Percentiles rank a stretch among this genome's conserved stretches.
Conservation (phyloP, 1,140 invertebrate genomes). For the Lethrus apterus region DNA sequence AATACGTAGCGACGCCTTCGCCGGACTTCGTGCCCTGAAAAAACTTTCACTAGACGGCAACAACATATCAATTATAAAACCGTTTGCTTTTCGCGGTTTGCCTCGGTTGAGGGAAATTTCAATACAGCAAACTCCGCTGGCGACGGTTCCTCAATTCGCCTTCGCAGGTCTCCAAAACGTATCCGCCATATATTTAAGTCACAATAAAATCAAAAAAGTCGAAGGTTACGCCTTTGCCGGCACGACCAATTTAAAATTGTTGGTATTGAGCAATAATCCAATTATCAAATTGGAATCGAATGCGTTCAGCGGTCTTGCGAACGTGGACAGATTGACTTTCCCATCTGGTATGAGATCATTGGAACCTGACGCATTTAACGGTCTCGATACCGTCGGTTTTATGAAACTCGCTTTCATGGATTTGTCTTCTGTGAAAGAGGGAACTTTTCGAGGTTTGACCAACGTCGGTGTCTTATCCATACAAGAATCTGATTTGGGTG, state of each 20-base stretch:
- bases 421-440: slow-evolving; percentile 55
- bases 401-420: slow-evolving; percentile 78
- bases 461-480: slow-evolving; percentile 65
- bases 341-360: slow-evolving; percentile 68
- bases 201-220: slow-evolving; percentile 71
- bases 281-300: slow-evolving; percentile 62
- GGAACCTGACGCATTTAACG: slow-evolving; percentile 70
- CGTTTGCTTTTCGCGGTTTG: slow-evolving; percentile 74
- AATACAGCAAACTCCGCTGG: slow-evolving; percentile 71
- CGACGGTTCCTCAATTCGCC: slow-evolving; percentile 66
- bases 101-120: slow-evolving; percentile 66
- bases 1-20: slow-evolving; percentile 71
- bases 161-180: slow-evolving; percentile 77
- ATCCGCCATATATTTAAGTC: slow-evolving; percentile 61
- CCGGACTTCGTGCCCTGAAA: slow-evolving; percentile 58
- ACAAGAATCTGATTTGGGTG: slow-evolving; percentile 71
- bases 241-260: slow-evolving; percentile 67
- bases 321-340: slow-evolving; percentile 66
- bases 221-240: slow-evolving; percentile 76
- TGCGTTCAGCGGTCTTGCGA: slow-evolving; percentile 71
- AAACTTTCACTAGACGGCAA: slow-evolving; percentile 73
- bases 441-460: slow-evolving; percentile 67
- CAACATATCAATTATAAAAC: slow-evolving; percentile 69
- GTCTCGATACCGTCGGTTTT: slow-evolving; percentile 67
- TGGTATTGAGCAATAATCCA: slow-evolving; percentile 70